Evolutionary conservation across 2,797 vertebrate species (phyloP).

Genomic region (Loriculus beryllinus): DNA sequence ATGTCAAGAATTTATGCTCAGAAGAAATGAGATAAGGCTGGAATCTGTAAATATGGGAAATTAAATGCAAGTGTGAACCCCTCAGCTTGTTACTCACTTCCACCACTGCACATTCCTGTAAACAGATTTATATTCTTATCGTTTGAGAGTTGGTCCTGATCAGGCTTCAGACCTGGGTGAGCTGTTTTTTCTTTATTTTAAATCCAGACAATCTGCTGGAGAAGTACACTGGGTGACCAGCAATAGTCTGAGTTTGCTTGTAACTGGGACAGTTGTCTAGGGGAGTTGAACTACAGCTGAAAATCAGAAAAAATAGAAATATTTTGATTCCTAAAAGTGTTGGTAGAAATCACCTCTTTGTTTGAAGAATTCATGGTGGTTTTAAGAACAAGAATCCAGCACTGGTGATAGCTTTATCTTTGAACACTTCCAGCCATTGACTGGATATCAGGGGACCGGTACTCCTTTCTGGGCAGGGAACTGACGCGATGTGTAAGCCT

Average conservation of each 20-base stretch:
- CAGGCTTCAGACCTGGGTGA: not conserved
- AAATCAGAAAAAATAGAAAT: not conserved
- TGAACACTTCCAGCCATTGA: rapidly evolving
- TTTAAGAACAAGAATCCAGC: not conserved
- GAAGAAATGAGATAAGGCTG: not conserved
- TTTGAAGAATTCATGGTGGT: not conserved
- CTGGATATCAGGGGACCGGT: rapidly evolving
- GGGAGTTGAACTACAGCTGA: not conserved
- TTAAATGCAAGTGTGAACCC: not conserved
- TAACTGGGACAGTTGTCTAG: not conserved
- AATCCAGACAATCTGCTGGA: not conserved
- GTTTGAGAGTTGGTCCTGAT: not conserved
- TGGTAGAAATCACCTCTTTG: not conserved
- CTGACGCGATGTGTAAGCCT: rapidly evolving
- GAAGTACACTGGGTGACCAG: not conserved
- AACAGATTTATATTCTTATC: not conserved
- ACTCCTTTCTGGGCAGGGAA: not conserved
- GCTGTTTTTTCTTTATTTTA: not conserved
- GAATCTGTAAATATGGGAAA: not conserved
- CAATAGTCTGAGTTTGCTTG: not conserved
- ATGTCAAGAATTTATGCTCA: not conserved
- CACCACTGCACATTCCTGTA: not conserved
- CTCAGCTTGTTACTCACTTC: not conserved
- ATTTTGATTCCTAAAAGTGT: not conserved
- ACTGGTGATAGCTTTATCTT: rapidly evolving